These are phyloP conservation scores for Lerista edwardsae DNA, from an alignment of 2,797 vertebrate species.

Conservation along the genomic window DNA sequence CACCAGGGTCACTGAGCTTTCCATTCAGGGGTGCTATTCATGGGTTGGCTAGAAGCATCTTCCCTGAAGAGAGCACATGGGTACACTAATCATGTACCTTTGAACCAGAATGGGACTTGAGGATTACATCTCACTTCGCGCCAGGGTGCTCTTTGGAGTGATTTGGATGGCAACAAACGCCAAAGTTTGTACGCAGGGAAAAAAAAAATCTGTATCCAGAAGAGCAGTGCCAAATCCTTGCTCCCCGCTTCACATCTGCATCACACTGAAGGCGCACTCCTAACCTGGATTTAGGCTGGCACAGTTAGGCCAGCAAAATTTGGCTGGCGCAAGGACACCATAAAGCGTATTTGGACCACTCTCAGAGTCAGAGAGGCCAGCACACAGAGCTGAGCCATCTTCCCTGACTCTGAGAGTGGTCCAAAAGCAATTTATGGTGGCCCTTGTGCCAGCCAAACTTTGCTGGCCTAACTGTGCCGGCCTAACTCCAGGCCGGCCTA, in stretches of 20 bases:
- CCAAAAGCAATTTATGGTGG: too few relatives aligned
- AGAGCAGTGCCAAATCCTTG: not conserved
- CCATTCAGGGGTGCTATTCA: conserved; percentile 10
- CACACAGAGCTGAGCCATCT: too few relatives aligned
- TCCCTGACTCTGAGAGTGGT: too few relatives aligned
- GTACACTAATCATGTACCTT: not conserved
- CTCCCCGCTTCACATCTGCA: not conserved
- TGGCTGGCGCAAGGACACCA: too few relatives aligned
- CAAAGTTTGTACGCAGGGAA: not conserved
- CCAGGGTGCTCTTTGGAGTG: not conserved
- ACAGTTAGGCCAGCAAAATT: too few relatives aligned
- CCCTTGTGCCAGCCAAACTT: too few relatives aligned
- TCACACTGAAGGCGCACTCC: too few relatives aligned
- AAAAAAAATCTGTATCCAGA: not conserved
- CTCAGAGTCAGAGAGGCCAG: too few relatives aligned
- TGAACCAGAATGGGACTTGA: not conserved
- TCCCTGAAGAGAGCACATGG: not conserved
- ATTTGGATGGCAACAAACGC: not conserved
- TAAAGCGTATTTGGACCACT: too few relatives aligned
- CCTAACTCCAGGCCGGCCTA: too few relatives aligned
- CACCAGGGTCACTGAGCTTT: conserved; percentile 15
- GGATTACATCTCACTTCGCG: not conserved
- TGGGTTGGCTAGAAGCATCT: not conserved
- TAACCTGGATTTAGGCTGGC: too few relatives aligned
- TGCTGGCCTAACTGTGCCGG: too few relatives aligned